A percentile compares a stretch with the other conserved stretches of the same genome.
Conservation (phyloP, 2,113 vertebrate genomes). For the Anoplopoma fimbria region DNA sequence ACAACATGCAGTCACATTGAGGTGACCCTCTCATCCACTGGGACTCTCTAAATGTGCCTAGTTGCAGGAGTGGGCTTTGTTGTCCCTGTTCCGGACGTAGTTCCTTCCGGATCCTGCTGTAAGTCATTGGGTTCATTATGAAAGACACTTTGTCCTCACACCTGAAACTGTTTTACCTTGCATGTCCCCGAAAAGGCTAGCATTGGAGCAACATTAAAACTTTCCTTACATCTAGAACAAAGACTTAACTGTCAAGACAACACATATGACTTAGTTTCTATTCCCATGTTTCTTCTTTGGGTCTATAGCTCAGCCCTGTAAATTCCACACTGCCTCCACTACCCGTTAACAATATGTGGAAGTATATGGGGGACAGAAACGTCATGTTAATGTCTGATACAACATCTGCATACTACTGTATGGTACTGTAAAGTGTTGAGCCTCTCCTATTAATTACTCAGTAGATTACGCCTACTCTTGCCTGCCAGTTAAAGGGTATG, state of each 20-base stretch:
- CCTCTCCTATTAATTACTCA: background rate
- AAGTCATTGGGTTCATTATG: conserved; percentile 49
- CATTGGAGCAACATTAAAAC: background rate
- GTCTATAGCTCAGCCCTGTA: background rate
- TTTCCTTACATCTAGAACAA: background rate
- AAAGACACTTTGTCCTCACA: conserved; percentile 49
- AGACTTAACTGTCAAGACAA: background rate
- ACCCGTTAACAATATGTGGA: background rate
- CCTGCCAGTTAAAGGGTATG: background rate
- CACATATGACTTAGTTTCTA: background rate
- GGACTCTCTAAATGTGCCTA: conserved; percentile 60
- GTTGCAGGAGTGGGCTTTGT: conserved; percentile 42
- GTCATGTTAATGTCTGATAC: background rate
- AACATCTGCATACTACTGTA: background rate
- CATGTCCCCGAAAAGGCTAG: background rate
- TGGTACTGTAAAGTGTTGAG: background rate
- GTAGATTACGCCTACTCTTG: too few relatives aligned
- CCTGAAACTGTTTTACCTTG: conserved; percentile 44
- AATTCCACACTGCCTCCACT: background rate
- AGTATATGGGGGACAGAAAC: background rate
- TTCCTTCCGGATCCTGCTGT: conserved; percentile 32
- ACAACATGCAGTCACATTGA: conserved; percentile 48
- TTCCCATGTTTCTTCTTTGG: background rate
- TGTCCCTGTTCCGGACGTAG: conserved; percentile 38
- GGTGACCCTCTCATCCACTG: conserved; percentile 57